Evolutionary conservation across 2,113 vertebrate genomes (phyloP).

Genomic region (Phrynocephalus versicolor): DNA sequence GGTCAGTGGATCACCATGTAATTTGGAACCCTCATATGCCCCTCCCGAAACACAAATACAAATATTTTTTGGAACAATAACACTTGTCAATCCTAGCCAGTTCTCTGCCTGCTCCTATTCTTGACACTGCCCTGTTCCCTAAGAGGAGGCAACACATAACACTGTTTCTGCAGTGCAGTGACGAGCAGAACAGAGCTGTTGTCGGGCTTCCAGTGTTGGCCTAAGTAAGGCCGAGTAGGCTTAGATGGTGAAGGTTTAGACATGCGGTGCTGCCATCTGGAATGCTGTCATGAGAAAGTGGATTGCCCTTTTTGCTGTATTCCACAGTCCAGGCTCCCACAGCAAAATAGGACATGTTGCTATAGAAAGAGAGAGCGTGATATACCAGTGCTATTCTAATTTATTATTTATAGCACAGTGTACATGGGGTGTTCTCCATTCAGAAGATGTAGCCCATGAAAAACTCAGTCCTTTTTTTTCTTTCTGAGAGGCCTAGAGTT

Average conservation of each 20-base stretch:
- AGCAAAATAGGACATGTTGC: slow-evolving; percentile 61
- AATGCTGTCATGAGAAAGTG: slow-evolving; percentile 57
- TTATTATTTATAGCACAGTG: slow-evolving; percentile 71
- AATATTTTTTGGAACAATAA: no score
- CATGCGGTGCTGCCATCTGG: slow-evolving; percentile 43
- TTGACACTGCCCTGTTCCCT: neutral
- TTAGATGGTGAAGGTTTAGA: slow-evolving; percentile 33
- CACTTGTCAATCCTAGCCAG: no score
- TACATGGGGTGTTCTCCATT: slow-evolving; percentile 49
- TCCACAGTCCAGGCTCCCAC: slow-evolving; percentile 6
- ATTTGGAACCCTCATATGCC: no score
- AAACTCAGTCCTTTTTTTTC: slow-evolving; percentile 52
- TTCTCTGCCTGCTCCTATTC: neutral
- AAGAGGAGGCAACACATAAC: neutral
- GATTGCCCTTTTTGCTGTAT: slow-evolving; percentile 55
- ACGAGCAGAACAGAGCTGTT: neutral
- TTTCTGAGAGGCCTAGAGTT: slow-evolving; percentile 53
- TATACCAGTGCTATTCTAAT: slow-evolving; percentile 57
- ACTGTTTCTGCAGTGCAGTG: neutral
- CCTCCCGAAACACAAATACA: no score
- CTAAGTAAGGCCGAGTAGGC: neutral
- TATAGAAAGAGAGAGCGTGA: slow-evolving; percentile 68
- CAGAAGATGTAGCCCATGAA: slow-evolving; percentile 63
- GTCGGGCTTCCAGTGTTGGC: neutral
- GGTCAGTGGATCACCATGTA: no score